Base-by-base conservation (phyloP, 2,797 vertebrate species). In the Poeciliopsis infans region DNA sequence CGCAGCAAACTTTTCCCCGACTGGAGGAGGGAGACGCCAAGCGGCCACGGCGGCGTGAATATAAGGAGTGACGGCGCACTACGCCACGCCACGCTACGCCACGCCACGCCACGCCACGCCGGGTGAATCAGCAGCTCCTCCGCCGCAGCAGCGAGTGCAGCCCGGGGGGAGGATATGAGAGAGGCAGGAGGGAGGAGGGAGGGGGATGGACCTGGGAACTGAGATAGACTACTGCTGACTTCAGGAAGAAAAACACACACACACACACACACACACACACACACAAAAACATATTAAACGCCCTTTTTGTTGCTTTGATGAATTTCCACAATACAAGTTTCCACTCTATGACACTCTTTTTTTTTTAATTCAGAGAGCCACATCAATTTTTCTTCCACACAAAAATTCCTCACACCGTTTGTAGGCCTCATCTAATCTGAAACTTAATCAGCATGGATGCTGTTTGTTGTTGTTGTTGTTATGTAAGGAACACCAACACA, bases 1-100 rank as follows among this genome's bases (percentile, higher is more conserved):
- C n/a, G 73, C 72, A 46, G 13, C n/a, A 45, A 80, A 84, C 72
- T 87, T 82, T 39, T 20, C 80, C 57, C 20, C 25, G 73, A 72
- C 68, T 18, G 66, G 66, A 13, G 11, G 41, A 45, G 57, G 36
- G 31, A 84, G 88, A 93, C 87, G 88, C 84, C 74, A 84, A 89
- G 25, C 25, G 45, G 68, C 12, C 68, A n/a, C 23, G 5, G 68
- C 41, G 7, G 41, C 68, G 68, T 43, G 41, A n/a, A 70, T 70
- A 43, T 70, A 45, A 70, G 45, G 68, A 45, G 41, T 70, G 68
- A 70, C 68, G 66, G 39, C 13, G 64, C 61, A 7, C 33, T 15
- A 39, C 64, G 64, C 33, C 0, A 12, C 18, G 33, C 61, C 1
- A 16, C 57, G 53, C 31, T 2, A 10, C 16, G 59, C 59, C 2